Conservation (phyloP, 2,113 vertebrate species). For the Serilophus lunatus region DNA sequence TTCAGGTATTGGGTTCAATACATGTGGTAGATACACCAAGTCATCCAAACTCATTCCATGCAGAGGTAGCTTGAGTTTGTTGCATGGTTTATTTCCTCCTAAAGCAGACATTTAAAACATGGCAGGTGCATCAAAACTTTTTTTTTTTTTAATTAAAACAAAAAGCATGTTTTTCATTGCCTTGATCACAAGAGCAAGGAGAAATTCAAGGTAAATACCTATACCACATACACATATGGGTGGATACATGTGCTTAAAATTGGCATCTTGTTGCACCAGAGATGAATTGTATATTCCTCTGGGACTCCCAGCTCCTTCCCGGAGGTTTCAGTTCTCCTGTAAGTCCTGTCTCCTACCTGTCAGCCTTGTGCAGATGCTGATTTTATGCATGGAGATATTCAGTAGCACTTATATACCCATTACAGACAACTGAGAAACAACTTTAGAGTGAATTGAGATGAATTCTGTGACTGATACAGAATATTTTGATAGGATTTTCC, state of each 20-base stretch:
- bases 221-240: background rate
- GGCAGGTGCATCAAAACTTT: background rate
- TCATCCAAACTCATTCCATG: background rate
- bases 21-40: background rate
- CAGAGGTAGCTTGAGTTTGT: background rate
- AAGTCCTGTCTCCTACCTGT: background rate
- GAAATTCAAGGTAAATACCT: background rate
- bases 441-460: background rate
- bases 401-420: background rate
- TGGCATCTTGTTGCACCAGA: background rate
- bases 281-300: background rate
- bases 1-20: background rate
- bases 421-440: background rate
- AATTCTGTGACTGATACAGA: background rate
- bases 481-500: background rate
- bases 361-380: background rate
- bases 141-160: background rate
- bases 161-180: background rate
- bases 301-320: background rate
- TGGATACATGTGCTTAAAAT: background rate
- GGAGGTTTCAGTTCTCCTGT: background rate
- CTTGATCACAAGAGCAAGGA: background rate
- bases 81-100: background rate
- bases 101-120: background rate
- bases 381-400: background rate